Conservation (phyloP, 1,140 invertebrate species). For the Popillia japonica region DNA sequence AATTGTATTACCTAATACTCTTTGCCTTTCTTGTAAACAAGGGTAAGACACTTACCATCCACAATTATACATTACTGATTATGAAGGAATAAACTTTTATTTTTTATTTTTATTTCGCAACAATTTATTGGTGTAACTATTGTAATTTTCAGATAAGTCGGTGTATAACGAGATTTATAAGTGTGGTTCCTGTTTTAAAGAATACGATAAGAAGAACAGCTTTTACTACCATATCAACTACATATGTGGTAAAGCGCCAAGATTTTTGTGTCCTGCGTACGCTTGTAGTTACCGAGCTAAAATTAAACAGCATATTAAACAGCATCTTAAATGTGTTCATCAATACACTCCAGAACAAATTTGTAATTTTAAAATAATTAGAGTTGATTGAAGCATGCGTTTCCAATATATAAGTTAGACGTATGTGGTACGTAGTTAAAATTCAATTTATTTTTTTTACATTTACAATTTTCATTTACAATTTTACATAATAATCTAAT, state of each 20-base stretch:
- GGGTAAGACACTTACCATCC: no score
- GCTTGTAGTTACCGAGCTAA: constrained; percentile 20
- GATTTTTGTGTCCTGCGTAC: constrained; percentile 26
- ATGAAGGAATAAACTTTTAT: no score
- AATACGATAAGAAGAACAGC: constrained; percentile 24
- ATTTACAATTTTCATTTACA: no score
- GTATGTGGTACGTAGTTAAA: no score
- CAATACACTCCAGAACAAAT: constrained; percentile 13
- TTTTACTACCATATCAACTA: constrained; percentile 29
- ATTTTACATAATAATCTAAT: no score
- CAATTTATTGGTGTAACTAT: background rate
- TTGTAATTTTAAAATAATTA: constrained; percentile 3
- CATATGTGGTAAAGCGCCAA: constrained; percentile 37
- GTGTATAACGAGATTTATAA: background rate
- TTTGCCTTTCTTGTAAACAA: no score
- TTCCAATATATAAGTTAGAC: background rate
- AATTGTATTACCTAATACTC: no score
- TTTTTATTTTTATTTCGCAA: no score
- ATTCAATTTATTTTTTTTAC: no score
- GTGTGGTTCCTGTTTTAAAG: background rate
- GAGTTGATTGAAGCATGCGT: background rate
- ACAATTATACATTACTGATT: no score
- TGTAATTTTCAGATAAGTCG: constrained; percentile 1
- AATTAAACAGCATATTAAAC: constrained; percentile 37
- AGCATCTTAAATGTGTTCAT: constrained; percentile 31